A percentile compares a stretch with the other conserved stretches of the same genome.
These are phyloP conservation scores for Arnoldichthys spilopterus DNA, from an alignment of 2,797 vertebrate genomes.

Conservation along the genomic window DNA sequence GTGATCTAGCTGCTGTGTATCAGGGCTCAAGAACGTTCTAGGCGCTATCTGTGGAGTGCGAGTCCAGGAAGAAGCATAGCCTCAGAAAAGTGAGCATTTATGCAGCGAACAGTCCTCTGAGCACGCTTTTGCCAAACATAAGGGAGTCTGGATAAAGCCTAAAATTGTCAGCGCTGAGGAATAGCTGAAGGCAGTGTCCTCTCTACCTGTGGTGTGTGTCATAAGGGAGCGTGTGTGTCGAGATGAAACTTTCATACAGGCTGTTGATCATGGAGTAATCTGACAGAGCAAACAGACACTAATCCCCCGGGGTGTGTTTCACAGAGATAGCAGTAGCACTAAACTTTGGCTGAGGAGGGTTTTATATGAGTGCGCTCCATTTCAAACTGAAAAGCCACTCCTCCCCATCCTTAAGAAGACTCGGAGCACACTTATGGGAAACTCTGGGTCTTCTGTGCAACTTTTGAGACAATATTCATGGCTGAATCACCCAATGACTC, in stretches of 20 bases:
- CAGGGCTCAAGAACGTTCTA: not conserved
- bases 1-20: not conserved
- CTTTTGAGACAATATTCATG: constrained; percentile 31
- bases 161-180: not conserved
- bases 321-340: constrained; percentile 51
- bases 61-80: not conserved
- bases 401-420: constrained; percentile 18
- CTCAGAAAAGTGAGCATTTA: not conserved
- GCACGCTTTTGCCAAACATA: constrained; percentile 18
- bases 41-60: not conserved
- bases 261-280: constrained; percentile 58
- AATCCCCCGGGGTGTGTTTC: constrained; percentile 56
- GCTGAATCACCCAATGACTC: constrained; percentile 30
- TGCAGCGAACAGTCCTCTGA: not conserved
- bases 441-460: constrained; percentile 6
- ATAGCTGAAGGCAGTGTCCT: constrained; percentile 11
- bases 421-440: constrained; percentile 1
- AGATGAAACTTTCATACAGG: constrained; percentile 52
- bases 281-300: constrained; percentile 65
- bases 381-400: constrained; percentile 66
- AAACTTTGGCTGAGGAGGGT: constrained; percentile 55
- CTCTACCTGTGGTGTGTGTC: constrained; percentile 39
- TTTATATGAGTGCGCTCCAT: constrained; percentile 65
- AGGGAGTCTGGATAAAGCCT: constrained; percentile 7
- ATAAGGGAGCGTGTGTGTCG: constrained; percentile 29